phyloP scores from a whole-genome alignment of 1,140 invertebrate genomes.

The Delia radicum region DNA sequence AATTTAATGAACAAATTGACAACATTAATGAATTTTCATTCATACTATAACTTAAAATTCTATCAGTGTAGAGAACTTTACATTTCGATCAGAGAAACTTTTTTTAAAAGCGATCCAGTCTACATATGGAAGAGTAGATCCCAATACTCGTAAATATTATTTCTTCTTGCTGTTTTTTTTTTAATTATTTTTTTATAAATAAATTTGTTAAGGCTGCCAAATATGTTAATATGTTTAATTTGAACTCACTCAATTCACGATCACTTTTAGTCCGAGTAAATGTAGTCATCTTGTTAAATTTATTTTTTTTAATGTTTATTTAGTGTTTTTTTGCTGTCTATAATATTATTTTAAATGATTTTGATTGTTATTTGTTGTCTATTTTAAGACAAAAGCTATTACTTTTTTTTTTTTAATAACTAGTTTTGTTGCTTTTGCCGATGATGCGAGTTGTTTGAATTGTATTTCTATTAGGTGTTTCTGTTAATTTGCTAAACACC shows the following conservation, averaged over 20 bases:
- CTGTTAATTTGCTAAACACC: not conserved
- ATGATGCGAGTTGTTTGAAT: not conserved
- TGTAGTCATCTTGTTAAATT: not conserved
- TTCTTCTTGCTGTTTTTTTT: not conserved
- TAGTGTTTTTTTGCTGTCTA: not conserved
- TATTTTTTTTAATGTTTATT: not conserved
- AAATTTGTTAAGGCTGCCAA: not conserved
- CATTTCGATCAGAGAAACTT: too few species aligned
- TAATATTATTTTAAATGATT: not conserved
- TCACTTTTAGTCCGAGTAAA: not conserved
- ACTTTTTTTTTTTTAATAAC: not conserved
- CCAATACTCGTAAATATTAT: too few species aligned
- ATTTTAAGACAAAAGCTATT: not conserved
- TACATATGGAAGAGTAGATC: too few species aligned
- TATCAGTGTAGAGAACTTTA: too few species aligned
- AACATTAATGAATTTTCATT: too few species aligned
- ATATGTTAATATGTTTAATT: not conserved
- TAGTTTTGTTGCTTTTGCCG: not conserved
- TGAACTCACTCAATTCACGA: not conserved
- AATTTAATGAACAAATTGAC: too few species aligned
- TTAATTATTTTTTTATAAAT: not conserved
- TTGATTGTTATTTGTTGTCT: not conserved
- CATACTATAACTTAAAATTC: too few species aligned
- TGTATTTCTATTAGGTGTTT: not conserved
- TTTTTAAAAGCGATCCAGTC: too few species aligned